Conservation (phyloP, 1,140 invertebrate species). For the Phortica variegata region DNA sequence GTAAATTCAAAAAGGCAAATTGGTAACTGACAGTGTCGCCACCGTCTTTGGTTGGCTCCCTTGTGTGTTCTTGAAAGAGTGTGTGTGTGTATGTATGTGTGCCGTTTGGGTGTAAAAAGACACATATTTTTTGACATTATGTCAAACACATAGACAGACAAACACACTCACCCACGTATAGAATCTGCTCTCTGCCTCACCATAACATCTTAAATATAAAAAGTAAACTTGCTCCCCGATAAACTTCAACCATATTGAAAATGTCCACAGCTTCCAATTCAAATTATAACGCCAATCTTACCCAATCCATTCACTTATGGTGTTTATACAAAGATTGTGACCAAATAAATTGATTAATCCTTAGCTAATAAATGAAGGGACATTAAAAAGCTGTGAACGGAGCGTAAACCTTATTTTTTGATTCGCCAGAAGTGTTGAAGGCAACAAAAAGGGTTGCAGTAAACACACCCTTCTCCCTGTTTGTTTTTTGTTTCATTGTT, state of each 20-base stretch:
- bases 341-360: conserved; percentile 56
- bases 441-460: conserved; percentile 20
- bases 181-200: background rate
- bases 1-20: conserved; percentile 56
- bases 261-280: conserved; percentile 2
- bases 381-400: conserved; percentile 38
- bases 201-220: too few relatives aligned
- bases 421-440: conserved; percentile 1
- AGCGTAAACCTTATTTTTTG: conserved; percentile 20
- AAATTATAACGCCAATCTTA: background rate
- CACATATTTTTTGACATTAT: conserved; percentile 45
- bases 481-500: conserved; percentile 17
- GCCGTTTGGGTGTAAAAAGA: conserved; percentile 25
- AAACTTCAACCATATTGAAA: conserved; percentile 14
- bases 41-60: background rate
- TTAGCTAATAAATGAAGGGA: conserved; percentile 53
- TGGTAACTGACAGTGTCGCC: conserved; percentile 30
- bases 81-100: conserved; percentile 10
- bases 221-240: too few relatives aligned
- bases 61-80: conserved; percentile 7
- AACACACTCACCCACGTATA: background rate
- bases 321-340: conserved; percentile 53
- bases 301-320: conserved; percentile 4
- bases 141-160: conserved; percentile 30
- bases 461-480: background rate